A percentile compares a stretch with the other conserved stretches of the same genome.
Evolutionary conservation across 1,140 invertebrate species (phyloP).

Genomic region (Aphis gossypii): DNA sequence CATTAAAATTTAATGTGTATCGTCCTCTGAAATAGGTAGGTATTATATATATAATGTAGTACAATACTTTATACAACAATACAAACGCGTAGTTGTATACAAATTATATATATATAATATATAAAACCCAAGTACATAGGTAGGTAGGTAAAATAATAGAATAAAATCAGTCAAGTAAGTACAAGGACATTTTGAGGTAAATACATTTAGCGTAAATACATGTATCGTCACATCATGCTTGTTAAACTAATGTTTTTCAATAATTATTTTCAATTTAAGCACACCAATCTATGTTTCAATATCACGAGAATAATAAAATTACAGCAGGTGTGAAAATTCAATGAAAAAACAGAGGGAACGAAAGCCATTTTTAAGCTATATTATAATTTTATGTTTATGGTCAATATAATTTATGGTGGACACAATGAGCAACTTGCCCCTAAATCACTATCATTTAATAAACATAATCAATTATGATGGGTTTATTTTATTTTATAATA

Average conservation of each 20-base stretch:
- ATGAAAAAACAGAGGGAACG: not conserved
- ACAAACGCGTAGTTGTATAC: not conserved
- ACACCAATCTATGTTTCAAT: not conserved
- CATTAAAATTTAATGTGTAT: conserved; percentile 2
- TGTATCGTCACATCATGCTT: not conserved
- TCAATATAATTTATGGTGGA: too few species aligned
- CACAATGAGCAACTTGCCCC: not conserved
- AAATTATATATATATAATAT: not conserved
- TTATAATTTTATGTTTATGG: not conserved
- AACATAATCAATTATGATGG: too few species aligned
- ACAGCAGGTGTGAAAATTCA: not conserved
- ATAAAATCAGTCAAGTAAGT: not conserved
- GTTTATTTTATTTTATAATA: too few species aligned
- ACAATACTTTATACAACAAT: not conserved
- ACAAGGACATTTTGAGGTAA: conserved; percentile 17
- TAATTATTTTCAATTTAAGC: not conserved
- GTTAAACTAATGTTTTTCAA: not conserved
- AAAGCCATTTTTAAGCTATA: not conserved
- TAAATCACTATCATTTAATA: too few species aligned
- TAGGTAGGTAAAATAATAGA: not conserved
- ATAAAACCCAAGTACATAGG: not conserved
- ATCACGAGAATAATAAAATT: not conserved
- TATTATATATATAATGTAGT: not conserved
- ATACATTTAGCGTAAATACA: not conserved
- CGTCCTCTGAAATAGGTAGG: not conserved